Conservation (phyloP, 1,140 invertebrate species). For the Pararge aegeria region DNA sequence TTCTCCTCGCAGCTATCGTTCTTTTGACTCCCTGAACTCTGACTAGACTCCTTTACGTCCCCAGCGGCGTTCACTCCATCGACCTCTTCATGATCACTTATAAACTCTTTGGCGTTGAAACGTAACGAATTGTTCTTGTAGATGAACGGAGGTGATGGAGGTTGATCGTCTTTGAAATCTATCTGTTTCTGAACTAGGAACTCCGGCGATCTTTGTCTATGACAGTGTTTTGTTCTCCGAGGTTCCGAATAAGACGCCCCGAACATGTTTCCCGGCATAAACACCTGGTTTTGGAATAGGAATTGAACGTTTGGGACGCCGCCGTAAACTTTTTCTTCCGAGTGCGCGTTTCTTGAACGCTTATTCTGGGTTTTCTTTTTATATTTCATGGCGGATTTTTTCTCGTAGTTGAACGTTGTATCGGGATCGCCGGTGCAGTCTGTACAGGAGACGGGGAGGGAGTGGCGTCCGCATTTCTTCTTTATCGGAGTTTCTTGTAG, state of each 20-base stretch:
- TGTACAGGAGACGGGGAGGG: constrained; percentile 67
- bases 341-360: constrained; percentile 42
- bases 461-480: constrained; percentile 66
- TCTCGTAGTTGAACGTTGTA: constrained; percentile 67
- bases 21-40: constrained; percentile 35
- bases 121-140: constrained; percentile 68
- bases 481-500: constrained; percentile 49
- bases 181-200: constrained; percentile 56
- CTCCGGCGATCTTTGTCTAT: constrained; percentile 44
- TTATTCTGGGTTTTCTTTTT: constrained; percentile 57
- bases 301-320: constrained; percentile 72
- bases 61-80: constrained; percentile 40
- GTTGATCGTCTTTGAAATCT: constrained; percentile 60
- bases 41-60: constrained; percentile 45
- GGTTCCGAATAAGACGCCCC: constrained; percentile 56
- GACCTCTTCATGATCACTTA: constrained; percentile 51
- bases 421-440: constrained; percentile 61
- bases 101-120: constrained; percentile 52
- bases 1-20: constrained; percentile 53
- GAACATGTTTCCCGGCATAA: constrained; percentile 66
- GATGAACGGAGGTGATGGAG: constrained; percentile 55
- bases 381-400: constrained; percentile 67
- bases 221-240: constrained; percentile 33
- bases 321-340: constrained; percentile 45
- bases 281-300: constrained; percentile 74